Evolutionary conservation across 2,797 vertebrate genomes (phyloP).

Genomic region (Syngnathus rostellatus): DNA sequence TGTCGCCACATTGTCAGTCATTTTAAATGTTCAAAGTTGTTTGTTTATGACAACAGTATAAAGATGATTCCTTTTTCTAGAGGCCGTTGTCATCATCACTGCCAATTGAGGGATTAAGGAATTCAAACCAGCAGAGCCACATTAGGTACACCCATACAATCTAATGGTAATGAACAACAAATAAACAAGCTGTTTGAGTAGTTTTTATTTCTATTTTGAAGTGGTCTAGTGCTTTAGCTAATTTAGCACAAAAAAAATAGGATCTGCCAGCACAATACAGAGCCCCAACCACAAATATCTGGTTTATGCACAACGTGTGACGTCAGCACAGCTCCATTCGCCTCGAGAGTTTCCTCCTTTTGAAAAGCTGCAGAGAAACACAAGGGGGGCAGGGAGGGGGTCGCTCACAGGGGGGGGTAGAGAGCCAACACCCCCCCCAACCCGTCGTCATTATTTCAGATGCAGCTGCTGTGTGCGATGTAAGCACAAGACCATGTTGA

Average conservation of each 20-base stretch:
- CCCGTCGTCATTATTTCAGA: slow-evolving; percentile 18
- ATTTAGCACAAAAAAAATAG: too few species aligned
- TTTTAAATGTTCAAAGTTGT: slow-evolving; percentile 59
- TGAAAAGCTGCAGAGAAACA: slow-evolving; percentile 59
- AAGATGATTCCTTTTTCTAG: slow-evolving; percentile 56
- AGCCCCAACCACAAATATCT: slow-evolving; percentile 1
- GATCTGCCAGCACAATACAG: neutral
- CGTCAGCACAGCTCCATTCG: slow-evolving; percentile 22
- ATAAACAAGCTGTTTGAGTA: too few species aligned
- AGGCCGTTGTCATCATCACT: slow-evolving; percentile 53
- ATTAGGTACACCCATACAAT: neutral
- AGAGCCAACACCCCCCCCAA: slow-evolving; percentile 28
- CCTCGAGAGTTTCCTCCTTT: slow-evolving; percentile 57
- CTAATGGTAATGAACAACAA: neutral
- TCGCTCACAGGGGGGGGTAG: slow-evolving; percentile 21
- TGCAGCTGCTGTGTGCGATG: slow-evolving; percentile 15
- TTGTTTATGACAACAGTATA: slow-evolving; percentile 62
- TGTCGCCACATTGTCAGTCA: neutral
- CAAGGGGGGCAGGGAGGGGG: slow-evolving; percentile 40
- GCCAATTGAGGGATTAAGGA: neutral
- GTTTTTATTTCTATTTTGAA: too few species aligned
- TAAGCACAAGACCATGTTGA: slow-evolving; percentile 52
- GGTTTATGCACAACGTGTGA: slow-evolving; percentile 14
- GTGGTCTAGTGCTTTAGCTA: neutral
- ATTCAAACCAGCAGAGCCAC: neutral